Conservation (phyloP, 2,113 vertebrate species). For the Muntiacus muntjak region DNA sequence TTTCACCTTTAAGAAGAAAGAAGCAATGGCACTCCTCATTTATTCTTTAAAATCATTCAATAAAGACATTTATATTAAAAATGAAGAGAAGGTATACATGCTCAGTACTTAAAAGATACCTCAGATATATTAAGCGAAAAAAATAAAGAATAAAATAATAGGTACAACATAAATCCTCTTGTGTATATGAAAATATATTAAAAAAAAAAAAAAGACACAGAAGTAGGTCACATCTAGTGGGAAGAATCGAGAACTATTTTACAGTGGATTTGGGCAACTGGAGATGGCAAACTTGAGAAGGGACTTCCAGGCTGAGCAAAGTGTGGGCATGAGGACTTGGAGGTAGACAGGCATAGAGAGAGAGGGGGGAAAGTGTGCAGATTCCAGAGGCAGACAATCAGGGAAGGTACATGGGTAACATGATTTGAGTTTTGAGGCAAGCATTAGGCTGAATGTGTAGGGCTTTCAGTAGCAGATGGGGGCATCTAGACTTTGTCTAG, state of each 20-base stretch:
- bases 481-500: background rate
- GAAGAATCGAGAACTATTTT: background rate
- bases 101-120: background rate
- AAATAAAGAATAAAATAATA: background rate
- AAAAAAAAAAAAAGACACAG: background rate
- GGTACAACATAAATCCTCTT: background rate
- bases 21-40: background rate
- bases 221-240: background rate
- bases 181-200: background rate
- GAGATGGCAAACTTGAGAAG: background rate
- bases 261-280: background rate
- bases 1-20: background rate
- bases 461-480: background rate
- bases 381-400: background rate
- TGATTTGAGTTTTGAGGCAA: background rate
- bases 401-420: background rate
- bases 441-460: rapidly evolving
- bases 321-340: too few species aligned
- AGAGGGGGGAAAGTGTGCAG: background rate
- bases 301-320: background rate
- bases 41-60: background rate
- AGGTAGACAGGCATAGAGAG: background rate
- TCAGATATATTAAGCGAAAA: background rate
- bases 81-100: background rate
- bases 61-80: background rate